Conservation (phyloP, 2,888 invertebrate genomes). For the Latrodectus elegans region DNA sequence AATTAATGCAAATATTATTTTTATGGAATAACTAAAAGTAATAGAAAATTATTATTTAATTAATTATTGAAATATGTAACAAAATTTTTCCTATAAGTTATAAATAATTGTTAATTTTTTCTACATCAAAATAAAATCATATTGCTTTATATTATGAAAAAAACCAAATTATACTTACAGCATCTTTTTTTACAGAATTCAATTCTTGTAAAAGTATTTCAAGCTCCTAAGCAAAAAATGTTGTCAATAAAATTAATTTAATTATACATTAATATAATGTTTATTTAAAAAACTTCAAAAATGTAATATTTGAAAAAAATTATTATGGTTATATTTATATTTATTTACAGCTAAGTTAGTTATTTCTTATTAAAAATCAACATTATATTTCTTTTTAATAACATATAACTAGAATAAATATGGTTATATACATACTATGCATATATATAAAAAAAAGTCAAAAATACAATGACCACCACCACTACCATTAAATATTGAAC, state of each 20-base stretch:
- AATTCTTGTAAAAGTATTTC: constrained; percentile 45
- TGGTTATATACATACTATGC: no score
- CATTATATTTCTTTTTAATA: no score
- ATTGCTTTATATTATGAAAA: not conserved
- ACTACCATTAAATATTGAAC: no score
- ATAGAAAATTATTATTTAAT: no score
- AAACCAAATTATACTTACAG: constrained; percentile 33
- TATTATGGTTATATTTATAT: no score
- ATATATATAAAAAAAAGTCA: no score
- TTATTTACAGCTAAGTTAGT: no score
- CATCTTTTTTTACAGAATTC: constrained; percentile 51
- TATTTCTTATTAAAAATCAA: no score
- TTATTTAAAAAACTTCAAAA: not conserved
- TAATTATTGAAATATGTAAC: no score
- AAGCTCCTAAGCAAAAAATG: constrained; percentile 21
- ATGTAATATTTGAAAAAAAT: not conserved
- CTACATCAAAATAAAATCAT: no score
- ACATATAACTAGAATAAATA: no score
- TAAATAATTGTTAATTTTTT: not conserved
- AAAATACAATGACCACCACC: no score
- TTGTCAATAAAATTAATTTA: not conserved
- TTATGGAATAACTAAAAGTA: not conserved
- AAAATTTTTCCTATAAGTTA: not conserved
- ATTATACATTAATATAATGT: not conserved
- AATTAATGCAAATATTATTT: not conserved